These are phyloP conservation scores for Cryptocephalus primarius DNA, from an alignment of 2,888 invertebrate genomes.

Conservation along the genomic window DNA sequence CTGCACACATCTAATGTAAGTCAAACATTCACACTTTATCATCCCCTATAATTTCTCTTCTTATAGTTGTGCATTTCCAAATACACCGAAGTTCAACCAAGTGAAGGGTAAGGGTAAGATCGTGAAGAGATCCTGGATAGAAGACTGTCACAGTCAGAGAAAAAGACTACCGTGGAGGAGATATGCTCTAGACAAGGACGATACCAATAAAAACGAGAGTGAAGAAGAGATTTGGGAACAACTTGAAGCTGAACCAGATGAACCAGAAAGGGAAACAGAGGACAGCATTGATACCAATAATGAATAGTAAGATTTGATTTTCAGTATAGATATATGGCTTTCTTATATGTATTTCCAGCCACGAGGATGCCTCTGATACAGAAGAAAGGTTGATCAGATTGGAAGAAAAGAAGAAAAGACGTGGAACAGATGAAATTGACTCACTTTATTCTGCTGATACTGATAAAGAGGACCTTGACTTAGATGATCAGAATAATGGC, in stretches of 20 bases:
- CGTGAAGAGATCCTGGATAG: constrained; percentile 65
- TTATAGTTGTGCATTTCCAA: constrained; percentile 75
- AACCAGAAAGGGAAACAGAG: constrained; percentile 2
- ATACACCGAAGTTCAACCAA: constrained; percentile 77
- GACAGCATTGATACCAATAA: constrained; percentile 11
- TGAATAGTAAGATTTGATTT: constrained; percentile 11
- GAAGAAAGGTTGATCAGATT: constrained; percentile 46
- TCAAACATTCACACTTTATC: constrained; percentile 8
- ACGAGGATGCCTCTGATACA: constrained; percentile 41
- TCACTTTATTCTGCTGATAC: constrained; percentile 29
- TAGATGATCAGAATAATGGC: background rate
- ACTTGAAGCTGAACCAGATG: constrained; percentile 16
- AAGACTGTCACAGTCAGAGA: constrained; percentile 47
- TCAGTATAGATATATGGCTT: background rate
- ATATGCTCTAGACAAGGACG: constrained; percentile 42
- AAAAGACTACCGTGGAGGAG: constrained; percentile 54
- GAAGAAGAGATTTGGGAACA: constrained; percentile 43
- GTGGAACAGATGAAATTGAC: background rate
- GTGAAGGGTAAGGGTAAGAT: constrained; percentile 55
- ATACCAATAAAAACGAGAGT: constrained; percentile 36
- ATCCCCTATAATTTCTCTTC: constrained; percentile 31
- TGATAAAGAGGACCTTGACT: constrained; percentile 27
- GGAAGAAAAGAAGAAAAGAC: constrained; percentile 14
- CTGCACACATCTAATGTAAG: constrained; percentile 82
- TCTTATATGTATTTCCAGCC: constrained; percentile 8